Conservation (phyloP, 2,888 invertebrate genomes). For the Dolichomitus sp. region DNA sequence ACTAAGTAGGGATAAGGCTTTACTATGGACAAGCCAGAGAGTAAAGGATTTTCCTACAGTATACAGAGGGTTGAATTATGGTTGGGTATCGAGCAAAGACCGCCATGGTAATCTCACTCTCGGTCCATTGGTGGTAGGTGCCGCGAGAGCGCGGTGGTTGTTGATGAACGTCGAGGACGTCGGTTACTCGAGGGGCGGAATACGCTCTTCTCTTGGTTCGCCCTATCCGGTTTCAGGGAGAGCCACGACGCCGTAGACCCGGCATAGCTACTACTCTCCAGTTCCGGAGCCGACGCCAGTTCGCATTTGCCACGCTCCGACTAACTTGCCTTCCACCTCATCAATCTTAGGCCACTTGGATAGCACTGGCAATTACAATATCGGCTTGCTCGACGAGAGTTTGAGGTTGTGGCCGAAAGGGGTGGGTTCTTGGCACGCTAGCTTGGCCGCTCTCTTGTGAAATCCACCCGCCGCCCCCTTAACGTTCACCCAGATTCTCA, state of each 20-base stretch:
- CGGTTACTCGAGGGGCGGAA: constrained; percentile 43
- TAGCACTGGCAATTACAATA: constrained; percentile 85
- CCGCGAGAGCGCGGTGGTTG: constrained; percentile 34
- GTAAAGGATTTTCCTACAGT: constrained; percentile 6
- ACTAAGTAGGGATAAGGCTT: neutral
- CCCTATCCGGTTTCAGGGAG: constrained; percentile 59
- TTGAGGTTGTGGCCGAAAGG: constrained; percentile 81
- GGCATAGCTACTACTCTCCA: constrained; percentile 38
- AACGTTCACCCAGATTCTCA: constrained; percentile 58
- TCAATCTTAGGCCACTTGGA: constrained; percentile 84
- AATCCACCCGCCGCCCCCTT: constrained; percentile 59
- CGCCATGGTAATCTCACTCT: constrained; percentile 42
- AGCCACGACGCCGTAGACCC: constrained; percentile 51
- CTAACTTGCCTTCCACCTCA: constrained; percentile 83
- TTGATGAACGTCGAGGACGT: constrained; percentile 59
- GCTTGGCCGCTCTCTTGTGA: constrained; percentile 63
- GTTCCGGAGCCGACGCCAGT: constrained; percentile 67
- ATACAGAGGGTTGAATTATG: constrained; percentile 29
- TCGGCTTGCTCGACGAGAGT: constrained; percentile 84
- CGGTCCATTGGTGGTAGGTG: constrained; percentile 32
- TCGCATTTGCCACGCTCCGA: constrained; percentile 80
- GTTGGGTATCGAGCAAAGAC: constrained; percentile 39
- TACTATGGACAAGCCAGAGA: neutral
- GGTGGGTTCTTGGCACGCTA: constrained; percentile 82
- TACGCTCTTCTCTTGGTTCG: constrained; percentile 49